Evolutionary conservation across 2,113 vertebrate species (phyloP), one percentile per base, ranked within the genome.

Genomic region (Naja naja): DNA sequence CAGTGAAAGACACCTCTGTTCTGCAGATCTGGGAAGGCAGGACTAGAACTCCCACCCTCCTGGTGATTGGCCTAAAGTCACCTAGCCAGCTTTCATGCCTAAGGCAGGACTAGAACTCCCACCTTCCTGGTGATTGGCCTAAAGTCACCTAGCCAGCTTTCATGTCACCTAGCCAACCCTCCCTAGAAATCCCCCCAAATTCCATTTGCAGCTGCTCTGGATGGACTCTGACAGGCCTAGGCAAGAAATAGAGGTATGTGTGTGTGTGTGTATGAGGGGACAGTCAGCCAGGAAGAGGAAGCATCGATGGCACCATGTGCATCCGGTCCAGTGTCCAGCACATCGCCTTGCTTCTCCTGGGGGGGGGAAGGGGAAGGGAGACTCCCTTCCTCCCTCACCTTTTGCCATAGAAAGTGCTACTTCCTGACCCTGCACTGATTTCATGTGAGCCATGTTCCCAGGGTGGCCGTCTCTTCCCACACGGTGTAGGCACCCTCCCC

Each of bases 131-230:
- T 2, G 55, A 22, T 22, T 55, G 54, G 54, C 53, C 53, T 16
- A 54, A 54, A 54, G 53, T 54, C 53, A 54, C 11, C 11, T 12
- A 52, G 11, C 52, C 52, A 12, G 52, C 52, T 52, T 52, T 52
- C 52, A 52, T 5, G 5, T 49, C 47, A 49, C 47, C 8, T 49
- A 49, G 7, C 1, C 47, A 49, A 56, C 20, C 5, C 55, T 55
- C 0, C 54, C 54, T 55, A 55, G 54, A 20, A 22, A 55, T 25
- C 12, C 64, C n/a, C 14, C n/a, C 0, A 1, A 49, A 47, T 34
- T 49, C 69, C 88, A 58, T 45, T 88, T 56, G 90, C 60, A 54
- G 95, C 93, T 0, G n/a, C 0, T 1, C 94, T 95, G 94, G 94
- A 90, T 49, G 96, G 88, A 88, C 86, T 54, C 3, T 2, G 3